Conservation (phyloP, 2,113 vertebrate genomes). For the Uropsilus gracilis region DNA sequence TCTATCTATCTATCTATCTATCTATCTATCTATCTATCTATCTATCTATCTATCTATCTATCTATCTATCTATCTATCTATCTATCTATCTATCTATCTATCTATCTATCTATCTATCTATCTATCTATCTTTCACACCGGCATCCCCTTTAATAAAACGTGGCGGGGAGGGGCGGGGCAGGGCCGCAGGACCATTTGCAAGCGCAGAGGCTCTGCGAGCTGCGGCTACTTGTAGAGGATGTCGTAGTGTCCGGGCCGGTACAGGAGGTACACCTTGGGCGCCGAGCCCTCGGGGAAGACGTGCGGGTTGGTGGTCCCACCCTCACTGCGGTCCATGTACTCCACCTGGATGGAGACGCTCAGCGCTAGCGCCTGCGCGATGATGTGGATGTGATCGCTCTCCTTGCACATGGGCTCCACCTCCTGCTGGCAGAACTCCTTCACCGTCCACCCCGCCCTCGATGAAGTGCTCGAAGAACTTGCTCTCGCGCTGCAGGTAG, state of each 20-base stretch:
- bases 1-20: too few species aligned
- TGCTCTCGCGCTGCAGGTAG: conserved; percentile 93
- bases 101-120: too few species aligned
- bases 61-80: too few species aligned
- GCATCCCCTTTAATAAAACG: conserved; percentile 95
- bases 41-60: too few species aligned
- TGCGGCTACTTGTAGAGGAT: conserved; percentile 95
- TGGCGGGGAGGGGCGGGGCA: conserved; percentile 89
- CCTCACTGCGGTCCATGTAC: conserved; percentile 97
- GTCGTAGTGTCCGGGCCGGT: conserved; percentile 96
- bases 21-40: too few species aligned
- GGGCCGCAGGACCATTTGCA: conserved; percentile 93
- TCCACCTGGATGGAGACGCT: conserved; percentile 94
- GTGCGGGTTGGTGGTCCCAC: conserved; percentile 94
- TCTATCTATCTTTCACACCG: too few species aligned
- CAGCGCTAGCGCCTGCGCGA: conserved; percentile 94
- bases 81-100: too few species aligned
- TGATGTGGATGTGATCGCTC: conserved; percentile 98
- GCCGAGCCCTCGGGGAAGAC: conserved; percentile 94
- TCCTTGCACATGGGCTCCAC: conserved; percentile 93
- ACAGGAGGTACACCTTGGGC: conserved; percentile 95
- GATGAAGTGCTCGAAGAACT: conserved; percentile 97
- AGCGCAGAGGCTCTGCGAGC: conserved; percentile 87
- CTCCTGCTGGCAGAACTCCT: conserved; percentile 91
- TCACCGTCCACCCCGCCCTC: conserved; percentile 95